These are phyloP conservation scores for Galerucella pusilla DNA, from an alignment of 2,888 invertebrate species.

Conservation along the genomic window DNA sequence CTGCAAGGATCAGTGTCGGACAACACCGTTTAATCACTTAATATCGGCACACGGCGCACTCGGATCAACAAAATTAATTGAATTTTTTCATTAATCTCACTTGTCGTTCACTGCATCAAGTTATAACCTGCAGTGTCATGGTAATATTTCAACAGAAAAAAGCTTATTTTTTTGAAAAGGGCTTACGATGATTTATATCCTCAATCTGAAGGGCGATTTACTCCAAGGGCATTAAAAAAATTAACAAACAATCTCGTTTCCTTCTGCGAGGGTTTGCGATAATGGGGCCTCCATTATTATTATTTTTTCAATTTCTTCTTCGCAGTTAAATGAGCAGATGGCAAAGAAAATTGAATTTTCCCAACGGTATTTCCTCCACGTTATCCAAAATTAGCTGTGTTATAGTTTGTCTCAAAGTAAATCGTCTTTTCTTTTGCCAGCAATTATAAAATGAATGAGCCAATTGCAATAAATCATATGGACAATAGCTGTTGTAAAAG, in stretches of 20 bases:
- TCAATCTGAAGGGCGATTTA: conserved; percentile 29
- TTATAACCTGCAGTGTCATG: conserved; percentile 44
- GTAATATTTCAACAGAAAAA: conserved; percentile 40
- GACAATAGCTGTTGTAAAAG: no score
- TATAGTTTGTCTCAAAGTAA: no score
- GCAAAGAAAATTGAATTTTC: conserved; percentile 27
- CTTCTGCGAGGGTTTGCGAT: conserved; percentile 20
- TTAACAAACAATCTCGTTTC: conserved; percentile 36
- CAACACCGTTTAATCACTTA: conserved; percentile 35
- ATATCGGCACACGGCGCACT: conserved; percentile 36
- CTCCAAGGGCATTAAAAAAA: conserved; percentile 34
- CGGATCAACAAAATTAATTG: conserved; percentile 51
- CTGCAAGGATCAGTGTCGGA: conserved; percentile 2
- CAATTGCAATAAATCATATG: no score
- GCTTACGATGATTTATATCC: conserved; percentile 27
- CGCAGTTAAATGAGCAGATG: conserved; percentile 15
- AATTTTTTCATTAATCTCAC: conserved; percentile 56
- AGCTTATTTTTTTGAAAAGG: conserved; percentile 40
- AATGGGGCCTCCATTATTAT: conserved; percentile 32
- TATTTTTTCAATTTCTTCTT: conserved; percentile 24
- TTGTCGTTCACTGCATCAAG: conserved; percentile 52
- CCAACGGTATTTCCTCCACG: conserved; percentile 5
- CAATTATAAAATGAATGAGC: no score
- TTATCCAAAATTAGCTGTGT: neutral
- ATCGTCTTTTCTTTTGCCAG: no score